Evolutionary conservation across 2,888 invertebrate genomes (phyloP), one percentile per base, ranked within the genome.

Genomic region (Mystacides longicornis): DNA sequence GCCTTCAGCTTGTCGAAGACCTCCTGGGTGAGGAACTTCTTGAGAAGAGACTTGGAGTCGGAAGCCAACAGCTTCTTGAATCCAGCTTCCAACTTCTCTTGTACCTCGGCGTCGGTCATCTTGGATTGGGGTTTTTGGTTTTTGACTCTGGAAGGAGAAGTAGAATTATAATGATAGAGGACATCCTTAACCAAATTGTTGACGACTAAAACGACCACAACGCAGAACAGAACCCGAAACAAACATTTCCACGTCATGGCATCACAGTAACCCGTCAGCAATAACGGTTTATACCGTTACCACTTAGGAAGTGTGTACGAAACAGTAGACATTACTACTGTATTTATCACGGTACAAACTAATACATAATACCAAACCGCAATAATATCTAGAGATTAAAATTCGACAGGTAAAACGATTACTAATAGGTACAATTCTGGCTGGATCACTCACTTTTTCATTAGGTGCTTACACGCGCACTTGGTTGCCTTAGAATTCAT

Each of bases 31-130:
- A 95, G 84, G 80, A 90, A 89, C 76, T 96, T 96, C 83, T 96
- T 97, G 80, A 97, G 80, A 75, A 98, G 83, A 59, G 95, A 96
- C 78, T 95, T 93, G 73, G 94, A 95, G 77, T 94, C 90, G 61
- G 92, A 89, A 65, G 81, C 86, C 66, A 83, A 82, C 68, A 94
- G 81, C 79, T 92, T 93, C 81, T 85, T 83, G 80, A 81, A 93
- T 68, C 91, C 93, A 73, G 89, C 85, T 77, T 94, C 93, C 78
- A 94, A 80, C 79, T 93, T 94, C 73, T 93, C 89, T 71, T 91
- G 75, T 70, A 88, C 87, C 74, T 87, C 91, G 70, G 90, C 88
- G 80, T 94, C 93, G 79, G 92, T 92, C 93, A 93, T 93, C 73
- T 79, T 78, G 80, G 82, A 82, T 78, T 81, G 79, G n/a, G n/a